Evolutionary conservation across 2,888 invertebrate species (phyloP), one percentile per base, ranked within the genome.

Genomic region (Hypomecis atomaria): DNA sequence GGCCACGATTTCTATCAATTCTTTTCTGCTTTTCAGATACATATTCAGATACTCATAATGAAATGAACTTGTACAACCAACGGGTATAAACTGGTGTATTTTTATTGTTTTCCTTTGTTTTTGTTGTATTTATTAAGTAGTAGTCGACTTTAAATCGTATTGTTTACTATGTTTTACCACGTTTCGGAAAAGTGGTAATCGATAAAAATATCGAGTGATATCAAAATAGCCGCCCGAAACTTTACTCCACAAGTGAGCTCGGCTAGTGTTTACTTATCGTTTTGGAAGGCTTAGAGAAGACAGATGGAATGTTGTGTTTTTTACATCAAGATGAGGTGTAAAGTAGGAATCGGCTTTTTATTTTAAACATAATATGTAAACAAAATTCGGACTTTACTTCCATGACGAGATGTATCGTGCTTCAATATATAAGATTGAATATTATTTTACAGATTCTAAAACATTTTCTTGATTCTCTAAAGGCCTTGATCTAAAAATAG

Each of bases 261-360:
- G 83, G 77, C 85, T 89, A 89, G 90, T 91, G 91, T 91, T 92
- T 92, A 90, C 90, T 92, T 90, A 90, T 90, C 90, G 89, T 90
- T 92, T 90, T 89, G 86, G 88, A 89, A 83, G 90, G 87, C 88
- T 89, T 87, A 86, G 83, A 85, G 86, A 86, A 90, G 89, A 89
- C 89, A 87, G 88, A 89, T 87, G 90, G 89, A 90, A 90, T 91
- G 89, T 85, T 86, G 78, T 88, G 86, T 89, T 88, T 90, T 88
- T 89, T 88, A 83, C 80, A 78, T 76, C 66, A 81, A 79, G 84
- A 87, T 83, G 86, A 88, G 85, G 87, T 86, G 87, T 87, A 86
- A 88, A 87, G 82, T 85, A 79, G 81, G 85, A 85, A 83, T 83
- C 78, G 76, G 80, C 78, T 84, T 83, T 86, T 86, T 85, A 81